Conservation (phyloP, 2,797 vertebrate species). For the Amblyopsis hoosieri region DNA sequence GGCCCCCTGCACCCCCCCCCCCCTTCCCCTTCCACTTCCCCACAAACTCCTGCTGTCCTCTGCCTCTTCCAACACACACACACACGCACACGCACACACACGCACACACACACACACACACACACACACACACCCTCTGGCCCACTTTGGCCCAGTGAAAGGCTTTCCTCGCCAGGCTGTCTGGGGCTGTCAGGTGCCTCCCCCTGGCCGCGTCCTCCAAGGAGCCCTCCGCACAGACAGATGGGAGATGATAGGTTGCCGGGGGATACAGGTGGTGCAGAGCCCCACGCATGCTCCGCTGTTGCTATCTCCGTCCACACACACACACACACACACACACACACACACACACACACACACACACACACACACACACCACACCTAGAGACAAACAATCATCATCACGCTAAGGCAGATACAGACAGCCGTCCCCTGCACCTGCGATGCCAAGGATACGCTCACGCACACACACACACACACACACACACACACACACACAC, state of each 20-base stretch:
- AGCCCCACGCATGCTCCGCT: conserved; percentile 34
- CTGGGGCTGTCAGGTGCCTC: conserved; percentile 53
- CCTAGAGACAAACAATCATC: conserved; percentile 46
- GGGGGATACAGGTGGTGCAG: conserved; percentile 56
- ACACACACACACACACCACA: conserved; percentile 2
- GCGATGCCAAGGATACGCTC: conserved; percentile 24
- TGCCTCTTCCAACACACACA: not conserved
- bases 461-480: not conserved
- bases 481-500: conserved; percentile 1
- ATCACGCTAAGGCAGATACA: conserved; percentile 22
- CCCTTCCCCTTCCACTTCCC: conserved; percentile 4
- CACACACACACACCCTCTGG: conserved; percentile 10
- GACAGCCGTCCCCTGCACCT: conserved; percentile 54
- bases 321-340: conserved; percentile 11
- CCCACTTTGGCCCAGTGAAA: conserved; percentile 21
- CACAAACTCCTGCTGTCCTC: conserved; percentile 1
- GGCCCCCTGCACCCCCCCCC: conserved; percentile 16
- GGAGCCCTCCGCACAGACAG: conserved; percentile 31
- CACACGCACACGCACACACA: no score
- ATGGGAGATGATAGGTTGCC: conserved; percentile 55
- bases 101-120: not conserved
- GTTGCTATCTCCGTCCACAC: conserved; percentile 29
- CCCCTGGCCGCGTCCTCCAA: conserved; percentile 35
- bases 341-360: conserved; percentile 5
- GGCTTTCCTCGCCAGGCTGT: conserved; percentile 24